These are phyloP conservation scores for Falcunculus frontatus DNA, from an alignment of 2,113 vertebrate genomes.

Conservation along the genomic window DNA sequence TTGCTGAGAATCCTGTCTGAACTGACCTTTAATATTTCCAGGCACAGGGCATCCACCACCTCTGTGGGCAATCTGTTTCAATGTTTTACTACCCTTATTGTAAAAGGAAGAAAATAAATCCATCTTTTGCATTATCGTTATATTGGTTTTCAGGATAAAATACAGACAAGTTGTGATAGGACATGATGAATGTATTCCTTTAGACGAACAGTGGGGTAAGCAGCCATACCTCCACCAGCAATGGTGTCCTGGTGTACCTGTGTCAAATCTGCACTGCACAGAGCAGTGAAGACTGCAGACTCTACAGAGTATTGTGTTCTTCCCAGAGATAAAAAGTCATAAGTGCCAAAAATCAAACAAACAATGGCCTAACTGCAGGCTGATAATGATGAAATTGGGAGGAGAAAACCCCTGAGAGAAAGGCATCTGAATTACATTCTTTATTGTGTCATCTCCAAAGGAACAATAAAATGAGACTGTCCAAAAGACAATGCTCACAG, in stretches of 20 bases:
- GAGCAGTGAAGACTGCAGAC: not conserved
- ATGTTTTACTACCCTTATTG: not conserved
- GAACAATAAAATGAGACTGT: not conserved
- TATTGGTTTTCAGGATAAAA: not conserved
- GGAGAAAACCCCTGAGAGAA: not conserved
- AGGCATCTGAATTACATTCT: not conserved
- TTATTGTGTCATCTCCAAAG: not conserved
- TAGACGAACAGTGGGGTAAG: not conserved
- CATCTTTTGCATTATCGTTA: not conserved
- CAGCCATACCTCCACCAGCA: not conserved
- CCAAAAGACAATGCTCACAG: not conserved
- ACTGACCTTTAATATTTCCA: not conserved
- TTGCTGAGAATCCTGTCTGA: not conserved
- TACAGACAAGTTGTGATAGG: not conserved
- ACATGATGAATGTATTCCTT: not conserved
- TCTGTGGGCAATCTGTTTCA: not conserved
- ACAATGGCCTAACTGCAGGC: not conserved
- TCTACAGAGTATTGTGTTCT: not conserved
- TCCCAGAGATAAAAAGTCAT: not conserved
- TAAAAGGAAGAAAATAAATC: not conserved
- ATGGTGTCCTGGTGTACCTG: not conserved
- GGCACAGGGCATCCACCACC: not conserved
- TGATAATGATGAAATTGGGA: not conserved
- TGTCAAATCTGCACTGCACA: not conserved
- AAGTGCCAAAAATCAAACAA: not conserved